phyloP scores from a whole-genome alignment of 2,797 vertebrate genomes.

The Spheniscus humboldti region DNA sequence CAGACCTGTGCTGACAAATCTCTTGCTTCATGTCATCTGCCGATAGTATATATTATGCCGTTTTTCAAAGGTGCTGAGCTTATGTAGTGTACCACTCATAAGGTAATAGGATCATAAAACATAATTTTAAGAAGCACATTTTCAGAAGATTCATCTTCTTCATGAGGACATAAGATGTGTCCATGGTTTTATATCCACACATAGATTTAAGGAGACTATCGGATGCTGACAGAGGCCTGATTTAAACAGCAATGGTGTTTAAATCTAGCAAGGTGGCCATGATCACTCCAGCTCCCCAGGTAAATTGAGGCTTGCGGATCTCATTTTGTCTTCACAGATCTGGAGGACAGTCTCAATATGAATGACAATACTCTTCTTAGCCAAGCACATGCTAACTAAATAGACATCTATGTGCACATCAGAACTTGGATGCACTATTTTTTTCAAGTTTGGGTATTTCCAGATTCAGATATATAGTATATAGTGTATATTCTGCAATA shows the following conservation, averaged over 20 bases:
- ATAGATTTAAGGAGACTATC: conserved; percentile 43
- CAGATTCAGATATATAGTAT: not conserved
- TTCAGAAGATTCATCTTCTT: conserved; percentile 43
- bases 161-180: not conserved
- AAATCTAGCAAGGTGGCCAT: conserved; percentile 16
- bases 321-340: not conserved
- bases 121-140: conserved; percentile 49
- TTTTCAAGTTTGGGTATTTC: not conserved
- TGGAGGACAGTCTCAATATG: not conserved
- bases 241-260: conserved; percentile 31
- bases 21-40: conserved; percentile 4
- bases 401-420: not conserved
- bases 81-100: conserved; percentile 18
- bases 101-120: conserved; percentile 62
- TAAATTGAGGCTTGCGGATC: not conserved
- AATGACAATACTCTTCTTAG: not conserved
- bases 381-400: not conserved
- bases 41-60: not conserved
- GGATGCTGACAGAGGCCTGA: conserved; percentile 32
- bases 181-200: conserved; percentile 20
- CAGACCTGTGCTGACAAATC: not conserved
- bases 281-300: not conserved
- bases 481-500: not conserved
- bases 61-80: conserved; percentile 57
- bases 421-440: not conserved